phyloP scores from a whole-genome alignment of 2,797 vertebrate genomes.

The Amblyraja radiata region DNA sequence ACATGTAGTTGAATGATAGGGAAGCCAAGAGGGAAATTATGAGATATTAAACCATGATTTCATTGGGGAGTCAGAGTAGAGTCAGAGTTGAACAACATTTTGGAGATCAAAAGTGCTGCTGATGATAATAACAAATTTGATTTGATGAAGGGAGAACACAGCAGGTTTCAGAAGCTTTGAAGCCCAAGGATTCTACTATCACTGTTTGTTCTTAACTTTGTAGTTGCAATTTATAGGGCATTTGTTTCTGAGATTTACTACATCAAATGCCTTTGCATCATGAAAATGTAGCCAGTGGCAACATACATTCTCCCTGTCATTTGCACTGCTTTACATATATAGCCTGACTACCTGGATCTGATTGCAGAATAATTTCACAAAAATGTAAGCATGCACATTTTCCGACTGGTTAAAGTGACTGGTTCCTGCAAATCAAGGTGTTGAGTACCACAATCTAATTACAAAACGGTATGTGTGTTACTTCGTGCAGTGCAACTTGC shows the following conservation, averaged over 20 bases:
- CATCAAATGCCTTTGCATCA: not conserved
- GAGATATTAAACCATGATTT: not conserved
- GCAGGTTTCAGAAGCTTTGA: not conserved
- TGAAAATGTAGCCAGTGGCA: not conserved
- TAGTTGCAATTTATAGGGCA: not conserved
- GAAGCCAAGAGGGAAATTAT: not conserved
- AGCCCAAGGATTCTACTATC: not conserved
- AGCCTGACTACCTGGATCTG: not conserved
- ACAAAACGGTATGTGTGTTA: not conserved
- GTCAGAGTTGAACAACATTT: not conserved
- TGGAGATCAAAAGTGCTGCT: not conserved
- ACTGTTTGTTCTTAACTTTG: no score
- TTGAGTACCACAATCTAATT: not conserved
- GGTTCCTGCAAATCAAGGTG: not conserved
- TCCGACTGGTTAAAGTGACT: no score
- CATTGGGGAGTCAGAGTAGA: not conserved
- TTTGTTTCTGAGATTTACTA: not conserved
- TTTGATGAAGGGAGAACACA: not conserved
- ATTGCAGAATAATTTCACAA: not conserved
- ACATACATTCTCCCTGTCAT: not conserved
- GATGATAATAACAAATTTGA: not conserved
- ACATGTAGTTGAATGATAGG: not conserved
- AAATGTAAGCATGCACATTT: not conserved
- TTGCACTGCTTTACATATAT: not conserved
- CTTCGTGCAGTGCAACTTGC: not conserved